phyloP scores from a whole-genome alignment of 2,113 vertebrate genomes.

The Cyanoramphus novaezelandiae region DNA sequence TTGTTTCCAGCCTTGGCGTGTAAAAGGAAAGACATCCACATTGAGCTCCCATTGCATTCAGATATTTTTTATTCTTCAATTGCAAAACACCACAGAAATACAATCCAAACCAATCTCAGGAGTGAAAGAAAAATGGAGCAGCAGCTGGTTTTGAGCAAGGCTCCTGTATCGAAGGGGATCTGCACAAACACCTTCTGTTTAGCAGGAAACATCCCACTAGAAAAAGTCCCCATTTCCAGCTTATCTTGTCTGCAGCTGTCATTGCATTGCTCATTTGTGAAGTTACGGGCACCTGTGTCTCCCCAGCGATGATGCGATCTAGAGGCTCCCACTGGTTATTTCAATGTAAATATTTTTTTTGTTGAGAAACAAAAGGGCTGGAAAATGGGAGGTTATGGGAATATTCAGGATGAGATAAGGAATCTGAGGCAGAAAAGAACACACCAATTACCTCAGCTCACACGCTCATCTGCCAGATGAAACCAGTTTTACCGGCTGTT shows the following conservation, averaged over 20 bases:
- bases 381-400: conserved; percentile 42
- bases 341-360: conserved; percentile 65
- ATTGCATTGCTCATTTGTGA: neutral
- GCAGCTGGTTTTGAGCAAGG: neutral
- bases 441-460: conserved; percentile 50
- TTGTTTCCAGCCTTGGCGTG: neutral
- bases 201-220: neutral
- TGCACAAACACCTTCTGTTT: neutral
- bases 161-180: neutral
- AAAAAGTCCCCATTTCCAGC: neutral
- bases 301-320: neutral
- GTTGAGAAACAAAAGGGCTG: conserved; percentile 37
- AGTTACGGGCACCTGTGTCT: neutral
- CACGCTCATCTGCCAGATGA: conserved; percentile 59
- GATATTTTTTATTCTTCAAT: neutral
- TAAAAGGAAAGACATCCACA: neutral
- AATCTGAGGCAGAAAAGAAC: conserved; percentile 55
- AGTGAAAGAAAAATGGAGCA: neutral
- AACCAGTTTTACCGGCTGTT: conserved; percentile 72
- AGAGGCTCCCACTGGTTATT: conserved; percentile 41
- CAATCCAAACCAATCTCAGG: neutral
- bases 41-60: neutral
- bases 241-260: neutral
- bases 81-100: neutral
- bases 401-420: conserved; percentile 52